Conservation (phyloP, 35 echinoderm and acorn worm genomes). For the Ptychodera flava region DNA sequence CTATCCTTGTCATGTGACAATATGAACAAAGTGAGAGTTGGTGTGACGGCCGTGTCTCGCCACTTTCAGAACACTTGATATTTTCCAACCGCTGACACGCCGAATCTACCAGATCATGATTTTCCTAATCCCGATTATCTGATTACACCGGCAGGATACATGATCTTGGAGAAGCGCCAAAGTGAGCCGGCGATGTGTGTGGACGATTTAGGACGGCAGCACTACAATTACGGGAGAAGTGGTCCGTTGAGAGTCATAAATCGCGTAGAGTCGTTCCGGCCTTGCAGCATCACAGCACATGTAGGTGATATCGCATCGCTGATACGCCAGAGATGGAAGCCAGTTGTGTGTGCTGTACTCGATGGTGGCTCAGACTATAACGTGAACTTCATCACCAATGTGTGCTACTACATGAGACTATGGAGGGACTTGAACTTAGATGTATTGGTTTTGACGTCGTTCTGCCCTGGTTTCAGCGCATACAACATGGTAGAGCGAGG, state of each 20-base stretch:
- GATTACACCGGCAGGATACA: too few relatives aligned
- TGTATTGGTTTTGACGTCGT: constrained; percentile 18
- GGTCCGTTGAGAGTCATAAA: background rate
- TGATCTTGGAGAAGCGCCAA: background rate
- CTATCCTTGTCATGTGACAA: constrained; percentile 18
- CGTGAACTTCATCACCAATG: background rate
- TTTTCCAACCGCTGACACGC: background rate
- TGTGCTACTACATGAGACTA: too few relatives aligned
- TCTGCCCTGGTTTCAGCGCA: constrained; percentile 49
- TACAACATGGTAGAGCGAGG: too few relatives aligned
- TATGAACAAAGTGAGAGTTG: too few relatives aligned
- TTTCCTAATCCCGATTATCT: too few relatives aligned
- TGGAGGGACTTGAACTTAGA: background rate
- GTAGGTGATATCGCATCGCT: too few relatives aligned
- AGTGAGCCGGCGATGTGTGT: background rate
- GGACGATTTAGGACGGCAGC: background rate
- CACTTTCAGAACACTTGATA: background rate
- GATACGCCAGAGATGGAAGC: too few relatives aligned
- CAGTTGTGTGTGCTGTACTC: too few relatives aligned
- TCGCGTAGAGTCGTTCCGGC: too few relatives aligned
- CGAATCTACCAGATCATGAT: too few relatives aligned
- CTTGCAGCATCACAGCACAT: too few relatives aligned
- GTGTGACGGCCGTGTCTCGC: too few relatives aligned
- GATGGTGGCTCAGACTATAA: background rate
- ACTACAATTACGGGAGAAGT: background rate